A percentile compares a stretch with the other conserved stretches of the same genome.
phyloP scores from a whole-genome alignment of 2,797 vertebrate species.

The Anabacerthia variegaticeps region DNA sequence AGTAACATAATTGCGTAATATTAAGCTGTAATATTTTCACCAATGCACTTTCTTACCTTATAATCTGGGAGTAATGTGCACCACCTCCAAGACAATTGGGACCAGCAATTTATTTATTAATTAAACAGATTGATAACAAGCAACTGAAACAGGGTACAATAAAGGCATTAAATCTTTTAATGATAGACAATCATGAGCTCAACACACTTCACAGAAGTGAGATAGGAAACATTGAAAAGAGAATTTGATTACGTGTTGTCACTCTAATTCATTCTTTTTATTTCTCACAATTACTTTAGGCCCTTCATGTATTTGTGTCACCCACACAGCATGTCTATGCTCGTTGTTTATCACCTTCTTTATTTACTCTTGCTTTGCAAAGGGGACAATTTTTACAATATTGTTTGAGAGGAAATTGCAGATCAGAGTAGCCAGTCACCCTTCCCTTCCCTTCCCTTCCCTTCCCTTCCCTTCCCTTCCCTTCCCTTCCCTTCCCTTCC shows the following conservation, averaged over 20 bases:
- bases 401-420: slow-evolving; percentile 28
- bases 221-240: neutral
- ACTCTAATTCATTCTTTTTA: neutral
- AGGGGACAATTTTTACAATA: slow-evolving; percentile 17
- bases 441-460: neutral
- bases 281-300: neutral
- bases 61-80: neutral
- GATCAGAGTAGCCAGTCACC: neutral
- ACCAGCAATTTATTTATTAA: neutral
- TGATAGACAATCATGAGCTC: neutral
- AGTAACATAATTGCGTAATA: neutral
- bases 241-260: neutral
- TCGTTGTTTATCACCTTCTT: neutral
- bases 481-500: no score
- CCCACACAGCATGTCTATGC: neutral
- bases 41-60: neutral
- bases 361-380: slow-evolving; percentile 22
- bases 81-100: neutral
- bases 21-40: neutral
- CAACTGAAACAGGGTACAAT: neutral
- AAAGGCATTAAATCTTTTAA: neutral
- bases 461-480: no score
- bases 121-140: neutral
- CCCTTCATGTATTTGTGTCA: neutral
- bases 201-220: neutral